Conservation (phyloP, 2,888 invertebrate genomes). For the Drosophila nr. perissopoda region DNA sequence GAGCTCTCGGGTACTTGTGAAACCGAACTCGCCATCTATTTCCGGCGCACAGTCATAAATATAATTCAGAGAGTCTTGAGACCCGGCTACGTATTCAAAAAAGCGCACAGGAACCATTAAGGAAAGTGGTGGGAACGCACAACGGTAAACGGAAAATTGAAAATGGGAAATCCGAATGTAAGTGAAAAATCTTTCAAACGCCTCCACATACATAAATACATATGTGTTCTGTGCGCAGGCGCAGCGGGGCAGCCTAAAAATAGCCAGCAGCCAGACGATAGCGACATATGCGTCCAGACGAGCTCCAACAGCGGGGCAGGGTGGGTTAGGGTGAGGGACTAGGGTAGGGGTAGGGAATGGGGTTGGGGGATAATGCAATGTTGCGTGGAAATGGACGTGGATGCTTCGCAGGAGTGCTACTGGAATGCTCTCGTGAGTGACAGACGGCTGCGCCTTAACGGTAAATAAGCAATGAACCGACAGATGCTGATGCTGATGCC, state of each 20-base stretch:
- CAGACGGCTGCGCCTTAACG: constrained; percentile 74
- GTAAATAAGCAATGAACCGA: constrained; percentile 74
- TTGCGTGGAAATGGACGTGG: constrained; percentile 48
- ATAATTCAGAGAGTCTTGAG: constrained; percentile 48
- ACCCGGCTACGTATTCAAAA: constrained; percentile 45
- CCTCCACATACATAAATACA: neutral
- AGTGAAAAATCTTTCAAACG: constrained; percentile 21
- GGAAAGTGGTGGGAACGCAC: constrained; percentile 56
- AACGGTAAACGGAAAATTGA: constrained; percentile 56
- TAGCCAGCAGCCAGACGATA: constrained; percentile 45
- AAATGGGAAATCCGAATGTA: constrained; percentile 59
- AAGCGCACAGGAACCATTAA: constrained; percentile 62
- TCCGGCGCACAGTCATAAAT: constrained; percentile 69
- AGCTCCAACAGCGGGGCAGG: constrained; percentile 47
- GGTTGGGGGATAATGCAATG: neutral
- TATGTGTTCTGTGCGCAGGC: constrained; percentile 67
- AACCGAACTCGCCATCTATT: constrained; percentile 61
- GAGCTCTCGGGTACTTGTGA: constrained; percentile 37
- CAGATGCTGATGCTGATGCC: constrained; percentile 18
- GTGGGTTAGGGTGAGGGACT: neutral
- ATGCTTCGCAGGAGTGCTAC: constrained; percentile 80
- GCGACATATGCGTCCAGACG: constrained; percentile 69
- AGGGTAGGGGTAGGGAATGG: neutral
- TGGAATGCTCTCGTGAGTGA: constrained; percentile 77
- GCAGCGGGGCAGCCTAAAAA: constrained; percentile 59